A percentile compares a stretch with the other conserved stretches of the same genome.
These are phyloP conservation scores for Beris chalybata DNA, from an alignment of 2,888 invertebrate species.

Conservation along the genomic window DNA sequence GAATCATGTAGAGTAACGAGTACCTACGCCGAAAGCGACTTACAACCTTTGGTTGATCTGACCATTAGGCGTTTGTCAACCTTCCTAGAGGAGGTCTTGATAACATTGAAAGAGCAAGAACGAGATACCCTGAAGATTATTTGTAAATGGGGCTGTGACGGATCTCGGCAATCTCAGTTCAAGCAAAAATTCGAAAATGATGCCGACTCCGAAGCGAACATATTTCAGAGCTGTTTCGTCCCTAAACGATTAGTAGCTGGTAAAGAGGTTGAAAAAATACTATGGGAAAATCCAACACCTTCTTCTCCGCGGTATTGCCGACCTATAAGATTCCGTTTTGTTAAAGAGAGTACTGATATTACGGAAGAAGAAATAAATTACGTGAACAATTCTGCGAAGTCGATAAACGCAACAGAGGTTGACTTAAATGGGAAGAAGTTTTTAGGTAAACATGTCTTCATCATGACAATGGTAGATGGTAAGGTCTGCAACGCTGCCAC, in stretches of 20 bases:
- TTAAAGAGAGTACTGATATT: constrained; percentile 14
- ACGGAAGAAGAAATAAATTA: constrained; percentile 41
- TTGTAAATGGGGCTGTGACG: constrained; percentile 8
- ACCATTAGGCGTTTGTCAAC: constrained; percentile 3
- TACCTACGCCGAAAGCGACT: constrained; percentile 20
- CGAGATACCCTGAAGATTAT: neutral
- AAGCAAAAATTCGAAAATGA: constrained; percentile 5
- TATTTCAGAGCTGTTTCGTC: constrained; percentile 15
- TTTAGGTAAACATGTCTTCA: no score
- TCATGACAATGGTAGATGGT: no score
- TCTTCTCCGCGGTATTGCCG: constrained; percentile 37
- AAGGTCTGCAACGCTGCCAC: no score
- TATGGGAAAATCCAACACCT: constrained; percentile 43
- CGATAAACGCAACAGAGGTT: constrained; percentile 22
- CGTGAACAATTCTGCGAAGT: constrained; percentile 39
- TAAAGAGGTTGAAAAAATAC: neutral
- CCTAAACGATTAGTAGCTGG: neutral
- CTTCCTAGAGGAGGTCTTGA: neutral
- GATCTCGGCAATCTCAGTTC: neutral
- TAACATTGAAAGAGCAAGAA: neutral
- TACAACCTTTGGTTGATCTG: constrained; percentile 21
- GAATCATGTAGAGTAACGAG: constrained; percentile 13
- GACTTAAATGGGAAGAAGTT: no score
- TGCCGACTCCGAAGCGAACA: neutral
- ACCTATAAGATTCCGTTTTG: constrained; percentile 1